Evolutionary conservation across 2,113 vertebrate species (phyloP).

Genomic region (Hypanus sabinus): DNA sequence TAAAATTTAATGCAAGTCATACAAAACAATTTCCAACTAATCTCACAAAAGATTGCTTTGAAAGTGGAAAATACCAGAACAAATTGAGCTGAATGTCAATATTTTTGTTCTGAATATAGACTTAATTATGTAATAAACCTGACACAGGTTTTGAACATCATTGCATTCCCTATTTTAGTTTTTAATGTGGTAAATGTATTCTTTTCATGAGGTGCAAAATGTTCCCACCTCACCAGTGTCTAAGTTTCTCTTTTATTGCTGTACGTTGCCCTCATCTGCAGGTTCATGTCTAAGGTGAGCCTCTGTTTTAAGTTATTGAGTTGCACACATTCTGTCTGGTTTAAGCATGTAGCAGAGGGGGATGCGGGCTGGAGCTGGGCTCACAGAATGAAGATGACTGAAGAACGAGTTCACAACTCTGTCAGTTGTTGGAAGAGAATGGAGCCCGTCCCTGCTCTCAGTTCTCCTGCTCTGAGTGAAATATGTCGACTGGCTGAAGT

Average conservation of each 20-base stretch:
- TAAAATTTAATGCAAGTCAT: neutral
- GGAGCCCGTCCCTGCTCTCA: constrained; percentile 45
- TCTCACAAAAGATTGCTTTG: neutral
- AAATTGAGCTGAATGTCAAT: neutral
- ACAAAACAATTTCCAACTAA: neutral
- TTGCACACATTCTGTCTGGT: neutral
- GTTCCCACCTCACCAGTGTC: no score
- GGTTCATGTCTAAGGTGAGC: no score
- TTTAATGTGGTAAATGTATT: neutral
- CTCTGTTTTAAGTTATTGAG: constrained; percentile 6
- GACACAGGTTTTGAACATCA: neutral
- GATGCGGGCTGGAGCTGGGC: constrained; percentile 43
- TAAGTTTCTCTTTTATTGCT: neutral
- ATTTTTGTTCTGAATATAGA: neutral
- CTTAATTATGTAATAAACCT: neutral
- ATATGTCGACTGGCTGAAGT: neutral
- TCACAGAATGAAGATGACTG: constrained; percentile 62
- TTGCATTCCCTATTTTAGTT: neutral
- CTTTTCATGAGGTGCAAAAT: neutral
- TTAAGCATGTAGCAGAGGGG: neutral
- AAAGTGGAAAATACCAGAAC: neutral
- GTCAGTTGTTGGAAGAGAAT: constrained; percentile 59
- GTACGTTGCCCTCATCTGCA: no score
- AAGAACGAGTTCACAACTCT: constrained; percentile 56
- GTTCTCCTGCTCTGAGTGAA: constrained; percentile 38